phyloP scores from a whole-genome alignment of 1,140 invertebrate genomes.

The Magallana ariakensis region DNA sequence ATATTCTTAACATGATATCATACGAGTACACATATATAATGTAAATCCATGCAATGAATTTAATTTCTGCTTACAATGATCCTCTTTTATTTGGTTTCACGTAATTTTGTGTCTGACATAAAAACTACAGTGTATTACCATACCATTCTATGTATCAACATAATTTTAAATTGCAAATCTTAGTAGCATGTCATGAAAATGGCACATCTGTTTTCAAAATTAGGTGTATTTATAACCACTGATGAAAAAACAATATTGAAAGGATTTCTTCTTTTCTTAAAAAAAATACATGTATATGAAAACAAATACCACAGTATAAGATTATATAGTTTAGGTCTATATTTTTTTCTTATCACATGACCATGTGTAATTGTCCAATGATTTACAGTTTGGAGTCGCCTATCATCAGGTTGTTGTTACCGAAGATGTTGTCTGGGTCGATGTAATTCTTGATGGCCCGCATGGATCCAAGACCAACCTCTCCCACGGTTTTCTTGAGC shows the following conservation, averaged over 20 bases:
- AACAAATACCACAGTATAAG: too few relatives aligned
- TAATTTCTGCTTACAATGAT: not conserved
- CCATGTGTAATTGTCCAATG: not conserved
- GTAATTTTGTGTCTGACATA: not conserved
- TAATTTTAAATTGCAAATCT: too few relatives aligned
- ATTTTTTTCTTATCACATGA: too few relatives aligned
- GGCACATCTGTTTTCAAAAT: too few relatives aligned
- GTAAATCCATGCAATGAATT: not conserved
- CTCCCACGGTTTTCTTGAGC: slow-evolving; percentile 88
- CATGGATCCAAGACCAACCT: slow-evolving; percentile 87
- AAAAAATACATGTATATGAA: not conserved
- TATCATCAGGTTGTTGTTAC: slow-evolving; percentile 87
- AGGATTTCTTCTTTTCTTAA: not conserved
- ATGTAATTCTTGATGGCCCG: slow-evolving; percentile 90
- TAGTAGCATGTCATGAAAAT: too few relatives aligned
- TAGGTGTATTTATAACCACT: too few relatives aligned
- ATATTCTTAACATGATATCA: too few relatives aligned
- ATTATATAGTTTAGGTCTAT: too few relatives aligned
- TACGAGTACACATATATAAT: too few relatives aligned
- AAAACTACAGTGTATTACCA: too few relatives aligned
- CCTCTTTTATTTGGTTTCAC: not conserved
- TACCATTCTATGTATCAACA: too few relatives aligned
- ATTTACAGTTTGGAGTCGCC: slow-evolving; percentile 59
- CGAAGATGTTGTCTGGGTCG: slow-evolving; percentile 97
- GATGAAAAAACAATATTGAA: not conserved